A percentile compares a stretch with the other conserved stretches of the same genome.
Evolutionary conservation across 2,113 vertebrate species (phyloP).

Genomic region (Scartelaos histophorus): DNA sequence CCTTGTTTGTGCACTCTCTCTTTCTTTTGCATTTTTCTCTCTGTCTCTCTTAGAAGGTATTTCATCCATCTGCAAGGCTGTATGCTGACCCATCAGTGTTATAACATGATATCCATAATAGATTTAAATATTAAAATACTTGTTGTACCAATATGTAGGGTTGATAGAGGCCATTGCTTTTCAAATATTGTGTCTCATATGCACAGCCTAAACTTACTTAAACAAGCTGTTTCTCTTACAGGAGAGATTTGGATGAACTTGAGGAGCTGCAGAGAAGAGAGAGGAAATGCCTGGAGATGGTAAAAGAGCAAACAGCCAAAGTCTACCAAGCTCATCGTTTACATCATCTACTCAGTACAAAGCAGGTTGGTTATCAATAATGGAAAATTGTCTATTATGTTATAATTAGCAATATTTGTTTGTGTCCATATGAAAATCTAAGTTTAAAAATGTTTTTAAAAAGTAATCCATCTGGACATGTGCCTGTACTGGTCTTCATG

Average conservation of each 20-base stretch:
- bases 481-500: conserved; percentile 51
- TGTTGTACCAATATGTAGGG: neutral
- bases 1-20: conserved; percentile 37
- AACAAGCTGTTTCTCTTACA: conserved; percentile 55
- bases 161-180: neutral
- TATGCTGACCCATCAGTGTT: conserved; percentile 30
- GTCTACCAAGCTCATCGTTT: conserved; percentile 81
- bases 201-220: neutral
- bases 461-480: neutral
- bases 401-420: neutral
- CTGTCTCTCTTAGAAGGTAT: conserved; percentile 31
- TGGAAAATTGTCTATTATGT: neutral
- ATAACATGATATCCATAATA: conserved; percentile 23
- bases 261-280: conserved; percentile 79
- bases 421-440: neutral
- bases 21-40: conserved; percentile 43
- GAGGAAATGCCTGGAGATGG: conserved; percentile 69
- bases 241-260: conserved; percentile 82
- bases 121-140: conserved; percentile 5
- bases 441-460: neutral
- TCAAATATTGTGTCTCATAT: neutral
- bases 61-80: conserved; percentile 43
- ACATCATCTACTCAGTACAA: conserved; percentile 94
- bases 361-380: conserved; percentile 79
- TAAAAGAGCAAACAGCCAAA: conserved; percentile 79